A percentile compares a stretch with the other conserved stretches of the same genome.
phyloP scores from a whole-genome alignment of 2,888 invertebrate species.

The Lumbricus terrestris region DNA sequence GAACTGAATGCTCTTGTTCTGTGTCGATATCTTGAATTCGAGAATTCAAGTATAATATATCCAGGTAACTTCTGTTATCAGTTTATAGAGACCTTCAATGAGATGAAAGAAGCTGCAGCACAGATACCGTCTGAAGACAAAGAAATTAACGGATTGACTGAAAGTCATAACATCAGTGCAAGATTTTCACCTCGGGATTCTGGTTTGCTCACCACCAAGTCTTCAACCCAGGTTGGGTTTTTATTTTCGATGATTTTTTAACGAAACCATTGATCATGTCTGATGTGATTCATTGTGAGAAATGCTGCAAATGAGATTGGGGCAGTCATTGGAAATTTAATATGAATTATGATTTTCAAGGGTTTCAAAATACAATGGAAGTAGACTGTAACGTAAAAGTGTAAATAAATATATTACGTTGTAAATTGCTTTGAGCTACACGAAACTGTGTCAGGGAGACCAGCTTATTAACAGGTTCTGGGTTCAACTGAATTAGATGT shows the following conservation, averaged over 20 bases:
- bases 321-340: not conserved
- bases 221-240: not conserved
- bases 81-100: constrained; percentile 21
- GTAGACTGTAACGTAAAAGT: not conserved
- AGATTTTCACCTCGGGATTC: not conserved
- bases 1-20: not conserved
- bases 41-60: not conserved
- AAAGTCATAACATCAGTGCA: not conserved
- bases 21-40: not conserved
- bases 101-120: constrained; percentile 19
- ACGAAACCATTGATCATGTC: not conserved
- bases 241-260: not conserved
- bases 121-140: not conserved
- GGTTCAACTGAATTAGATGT: not conserved
- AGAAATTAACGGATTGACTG: not conserved
- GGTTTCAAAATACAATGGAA: not conserved
- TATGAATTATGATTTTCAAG: not conserved
- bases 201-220: not conserved
- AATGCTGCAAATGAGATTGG: not conserved
- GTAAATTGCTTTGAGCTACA: no score
- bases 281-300: not conserved
- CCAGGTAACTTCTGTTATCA: not conserved
- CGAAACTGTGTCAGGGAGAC: no score
- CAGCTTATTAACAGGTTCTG: no score
- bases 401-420: no score